Evolutionary conservation across 2,797 vertebrate genomes (phyloP).

Genomic region (Myotis pilosus): DNA sequence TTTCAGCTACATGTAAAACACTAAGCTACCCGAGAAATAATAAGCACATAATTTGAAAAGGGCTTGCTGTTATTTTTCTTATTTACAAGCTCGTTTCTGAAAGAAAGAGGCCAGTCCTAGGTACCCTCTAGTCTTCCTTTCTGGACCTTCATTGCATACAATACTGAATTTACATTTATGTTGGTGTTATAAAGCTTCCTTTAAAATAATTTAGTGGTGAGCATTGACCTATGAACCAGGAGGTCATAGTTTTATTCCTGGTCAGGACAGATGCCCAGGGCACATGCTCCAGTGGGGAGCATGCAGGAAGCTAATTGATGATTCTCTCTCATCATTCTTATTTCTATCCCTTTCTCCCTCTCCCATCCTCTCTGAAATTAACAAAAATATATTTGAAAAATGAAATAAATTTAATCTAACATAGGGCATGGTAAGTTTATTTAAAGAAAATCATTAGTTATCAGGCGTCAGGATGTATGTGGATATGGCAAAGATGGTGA

Average conservation of each 20-base stretch:
- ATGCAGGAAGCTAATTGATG: too few relatives aligned
- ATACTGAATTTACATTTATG: conserved; percentile 1
- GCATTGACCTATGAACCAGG: too few relatives aligned
- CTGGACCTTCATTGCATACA: not conserved
- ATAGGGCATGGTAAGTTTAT: not conserved
- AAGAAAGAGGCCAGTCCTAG: not conserved
- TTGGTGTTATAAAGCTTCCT: conserved; percentile 2
- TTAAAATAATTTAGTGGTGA: conserved; percentile 17
- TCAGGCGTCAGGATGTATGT: not conserved
- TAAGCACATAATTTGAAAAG: not conserved
- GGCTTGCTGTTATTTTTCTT: not conserved
- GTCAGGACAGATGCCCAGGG: too few relatives aligned
- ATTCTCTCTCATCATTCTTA: too few relatives aligned
- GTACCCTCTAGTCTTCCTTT: not conserved
- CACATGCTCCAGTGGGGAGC: too few relatives aligned
- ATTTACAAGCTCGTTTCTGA: not conserved
- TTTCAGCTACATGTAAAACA: not conserved
- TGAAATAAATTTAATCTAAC: too few relatives aligned
- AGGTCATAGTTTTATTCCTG: too few relatives aligned
- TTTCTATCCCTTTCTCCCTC: too few relatives aligned
- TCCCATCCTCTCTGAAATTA: too few relatives aligned
- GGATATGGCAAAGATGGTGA: not conserved
- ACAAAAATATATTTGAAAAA: too few relatives aligned
- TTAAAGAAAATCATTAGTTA: conserved; percentile 14
- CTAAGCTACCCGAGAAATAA: not conserved